Evolutionary conservation across 1,140 invertebrate genomes (phyloP).

Genomic region (Rhynchophorus ferrugineus): DNA sequence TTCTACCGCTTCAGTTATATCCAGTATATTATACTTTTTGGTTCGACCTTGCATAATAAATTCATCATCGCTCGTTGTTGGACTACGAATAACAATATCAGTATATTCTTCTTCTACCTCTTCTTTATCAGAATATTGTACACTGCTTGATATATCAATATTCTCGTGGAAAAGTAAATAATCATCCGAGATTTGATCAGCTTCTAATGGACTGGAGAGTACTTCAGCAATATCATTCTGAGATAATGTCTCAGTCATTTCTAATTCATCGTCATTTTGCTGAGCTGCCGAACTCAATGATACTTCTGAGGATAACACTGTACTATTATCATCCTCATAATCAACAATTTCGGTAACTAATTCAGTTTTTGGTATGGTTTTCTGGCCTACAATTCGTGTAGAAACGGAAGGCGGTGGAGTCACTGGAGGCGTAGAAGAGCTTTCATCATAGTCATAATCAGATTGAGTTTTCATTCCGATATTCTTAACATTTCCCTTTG

Average conservation of each 20-base stretch:
- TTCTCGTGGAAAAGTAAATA: constrained; percentile 56
- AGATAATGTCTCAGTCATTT: constrained; percentile 51
- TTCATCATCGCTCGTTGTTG: constrained; percentile 39
- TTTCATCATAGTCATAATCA: constrained; percentile 58
- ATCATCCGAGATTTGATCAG: constrained; percentile 51
- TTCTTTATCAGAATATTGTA: constrained; percentile 51
- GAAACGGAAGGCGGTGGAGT: constrained; percentile 44
- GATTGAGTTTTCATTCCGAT: constrained; percentile 49
- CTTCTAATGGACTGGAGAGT: constrained; percentile 50
- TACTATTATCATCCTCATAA: constrained; percentile 53
- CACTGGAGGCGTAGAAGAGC: constrained; percentile 50
- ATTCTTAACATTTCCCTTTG: constrained; percentile 45
- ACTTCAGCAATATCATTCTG: constrained; percentile 47
- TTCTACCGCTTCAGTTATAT: constrained; percentile 45
- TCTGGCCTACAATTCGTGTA: constrained; percentile 21
- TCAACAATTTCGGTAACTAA: constrained; percentile 45
- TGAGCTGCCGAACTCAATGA: constrained; percentile 52
- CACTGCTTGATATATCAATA: constrained; percentile 50
- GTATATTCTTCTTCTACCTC: constrained; percentile 43
- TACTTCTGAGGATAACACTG: constrained; percentile 50
- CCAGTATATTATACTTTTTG: constrained; percentile 32
- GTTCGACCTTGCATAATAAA: constrained; percentile 34
- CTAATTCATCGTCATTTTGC: constrained; percentile 49
- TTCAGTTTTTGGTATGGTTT: constrained; percentile 29
- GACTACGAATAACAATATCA: constrained; percentile 37